A percentile compares a stretch with the other conserved stretches of the same genome.
These are phyloP conservation scores for Dissostichus mawsoni DNA, from an alignment of 2,113 vertebrate species.

Conservation along the genomic window DNA sequence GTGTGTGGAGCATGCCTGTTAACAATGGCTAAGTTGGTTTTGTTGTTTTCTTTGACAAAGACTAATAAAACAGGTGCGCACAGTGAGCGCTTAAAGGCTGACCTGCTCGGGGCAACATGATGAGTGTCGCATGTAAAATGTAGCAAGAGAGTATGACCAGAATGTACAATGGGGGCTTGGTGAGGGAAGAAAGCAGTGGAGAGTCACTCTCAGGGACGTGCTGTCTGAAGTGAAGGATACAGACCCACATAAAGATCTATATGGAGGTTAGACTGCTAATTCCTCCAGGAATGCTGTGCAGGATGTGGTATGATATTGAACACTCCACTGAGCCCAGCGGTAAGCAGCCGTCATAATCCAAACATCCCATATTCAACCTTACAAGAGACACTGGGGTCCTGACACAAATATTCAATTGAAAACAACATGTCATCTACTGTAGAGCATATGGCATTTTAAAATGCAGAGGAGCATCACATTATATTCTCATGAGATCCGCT, in stretches of 20 bases:
- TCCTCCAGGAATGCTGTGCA: conserved; percentile 38
- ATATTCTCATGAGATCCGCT: conserved; percentile 19
- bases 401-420: conserved; percentile 33
- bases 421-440: conserved; percentile 40
- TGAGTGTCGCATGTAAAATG: conserved; percentile 60
- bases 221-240: conserved; percentile 17
- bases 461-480: conserved; percentile 35
- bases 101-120: conserved; percentile 30
- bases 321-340: conserved; percentile 23
- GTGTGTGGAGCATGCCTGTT: conserved; percentile 42
- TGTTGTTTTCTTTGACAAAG: conserved; percentile 44
- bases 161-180: conserved; percentile 25
- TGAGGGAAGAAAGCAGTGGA: conserved; percentile 5
- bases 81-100: conserved; percentile 23
- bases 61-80: conserved; percentile 52
- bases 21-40: conserved; percentile 10
- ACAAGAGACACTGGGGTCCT: conserved; percentile 23
- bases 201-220: conserved; percentile 23
- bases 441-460: conserved; percentile 46
- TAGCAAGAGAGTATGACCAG: conserved; percentile 42
- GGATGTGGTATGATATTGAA: conserved; percentile 46
- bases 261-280: conserved; percentile 34
- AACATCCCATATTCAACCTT: conserved; percentile 30
- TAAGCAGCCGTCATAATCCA: conserved; percentile 37
- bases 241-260: conserved; percentile 30